Evolutionary conservation across 2,888 invertebrate species (phyloP), one percentile per base, ranked within the genome.

Genomic region (Ceramica pisi): DNA sequence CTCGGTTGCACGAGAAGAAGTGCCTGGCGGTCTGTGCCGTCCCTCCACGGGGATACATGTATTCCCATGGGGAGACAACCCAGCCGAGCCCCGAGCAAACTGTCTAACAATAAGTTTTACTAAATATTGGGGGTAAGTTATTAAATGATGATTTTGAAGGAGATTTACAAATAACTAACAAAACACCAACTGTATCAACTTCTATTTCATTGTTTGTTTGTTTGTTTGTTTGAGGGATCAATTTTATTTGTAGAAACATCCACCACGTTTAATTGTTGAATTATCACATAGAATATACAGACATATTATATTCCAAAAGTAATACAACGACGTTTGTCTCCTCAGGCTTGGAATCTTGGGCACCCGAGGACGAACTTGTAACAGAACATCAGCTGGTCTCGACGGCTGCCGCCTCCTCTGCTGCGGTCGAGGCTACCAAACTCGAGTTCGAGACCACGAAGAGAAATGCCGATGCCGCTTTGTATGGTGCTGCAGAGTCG

Each of bases 401-500:
- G 98, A 99, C 89, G 98, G 98, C 23, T 99, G 99, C 91, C 97
- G 97, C 19, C 95, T 99, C 55, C 97, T 99, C 65, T 99, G 99
- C 94, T 99, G 99, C 91, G 98, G 98, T 0, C 96, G 99, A 71
- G 98, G 99, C 16, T 98, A 98, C 93, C 98, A 98, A 90, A 98
- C 98, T 8, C 94, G 98, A 69, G 97, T 98, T 3, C 96, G 97
- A 50, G 98, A 98, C 87, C 98, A 98, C 75, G 97, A 97, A 87
- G 98, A 98, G 90, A 98, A 98, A 92, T 99, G 99, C 94, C 97
- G 98, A 89, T 99, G 99, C 92, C 97, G 97, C 84, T 99, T 99
- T 91, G 98, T 98, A 74, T 99, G 98, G 98, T 99, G 99, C 94
- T 99, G 99, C 94, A 97, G 97, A 82, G 98, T 99, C 3, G 97